Evolutionary conservation across 2,888 invertebrate genomes (phyloP), one percentile per base, ranked within the genome.

Genomic region (Drosophila paracracens): DNA sequence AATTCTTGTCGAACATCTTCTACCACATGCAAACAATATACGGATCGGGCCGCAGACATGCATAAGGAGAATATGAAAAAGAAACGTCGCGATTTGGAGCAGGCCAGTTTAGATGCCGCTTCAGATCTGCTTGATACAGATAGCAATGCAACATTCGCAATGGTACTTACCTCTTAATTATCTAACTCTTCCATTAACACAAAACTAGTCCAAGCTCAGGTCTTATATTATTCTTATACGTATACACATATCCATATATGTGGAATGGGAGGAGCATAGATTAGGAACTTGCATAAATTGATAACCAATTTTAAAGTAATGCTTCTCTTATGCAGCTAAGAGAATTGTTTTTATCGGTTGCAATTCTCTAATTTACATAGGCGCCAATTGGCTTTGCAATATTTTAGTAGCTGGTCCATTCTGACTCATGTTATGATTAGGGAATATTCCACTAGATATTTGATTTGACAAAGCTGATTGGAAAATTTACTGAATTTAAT

Each of bases 21-120:
- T 88, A 80, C 68, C 83, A 96, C 96, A 94, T 96, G 96, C 93
- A 95, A 96, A 96, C 82, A 95, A 95, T 95, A 90, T 94, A 96
- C 85, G 96, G 96, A 93, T 93, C 93, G 93, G 91, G 93, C 93
- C 90, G 93, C 93, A 92, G 96, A 96, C 92, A 95, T 95, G 93
- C 96, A 97, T 93, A 94, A 95, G 82, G 98, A 98, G 94, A 97
- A 97, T 92, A 96, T 98, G 95, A 97, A 97, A 95, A 97, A 97
- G 93, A 96, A 97, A 93, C 95, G 96, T 89, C 94, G 97, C 78
- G 97, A 98, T 94, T 94, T 97, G 94, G 97, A 98, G 93, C 96
- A 97, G 83, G 96, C 96, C 54, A 97, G 96, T 81, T 95, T 97
- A 94, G 98, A 98, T 91, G 97, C 97, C 50, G 95, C 97, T 54